Conservation (phyloP, 2,888 invertebrate genomes). For the Digitonthophagus gazella region DNA sequence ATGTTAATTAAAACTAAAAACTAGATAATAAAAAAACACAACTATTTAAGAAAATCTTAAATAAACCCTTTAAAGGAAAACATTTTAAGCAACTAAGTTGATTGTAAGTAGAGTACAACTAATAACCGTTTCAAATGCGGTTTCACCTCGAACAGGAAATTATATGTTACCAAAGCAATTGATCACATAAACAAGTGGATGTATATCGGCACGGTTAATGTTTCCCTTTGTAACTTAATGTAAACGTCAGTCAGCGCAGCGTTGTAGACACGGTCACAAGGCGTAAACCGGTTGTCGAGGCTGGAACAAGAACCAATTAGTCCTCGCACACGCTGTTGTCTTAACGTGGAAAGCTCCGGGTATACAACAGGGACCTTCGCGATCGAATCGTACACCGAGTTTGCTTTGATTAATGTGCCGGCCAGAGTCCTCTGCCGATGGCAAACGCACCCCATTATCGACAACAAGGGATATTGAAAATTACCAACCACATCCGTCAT, state of each 20-base stretch:
- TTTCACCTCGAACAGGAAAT: no score
- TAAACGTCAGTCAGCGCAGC: background rate
- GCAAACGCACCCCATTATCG: background rate
- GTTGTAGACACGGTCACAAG: background rate
- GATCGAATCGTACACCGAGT: background rate
- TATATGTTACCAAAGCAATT: background rate
- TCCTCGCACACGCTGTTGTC: background rate
- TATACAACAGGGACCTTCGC: no score
- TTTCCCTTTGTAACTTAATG: background rate
- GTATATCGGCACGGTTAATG: background rate
- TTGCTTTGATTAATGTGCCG: background rate
- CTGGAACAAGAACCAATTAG: background rate
- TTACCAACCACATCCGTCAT: background rate
- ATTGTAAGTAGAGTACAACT: no score
- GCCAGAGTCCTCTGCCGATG: background rate
- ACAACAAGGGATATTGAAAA: background rate
- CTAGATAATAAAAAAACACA: no score
- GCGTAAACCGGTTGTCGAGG: background rate
- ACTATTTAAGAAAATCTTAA: no score
- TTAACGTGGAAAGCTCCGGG: background rate
- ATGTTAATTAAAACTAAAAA: no score
- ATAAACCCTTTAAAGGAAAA: no score
- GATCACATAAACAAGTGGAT: background rate
- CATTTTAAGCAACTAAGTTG: no score
- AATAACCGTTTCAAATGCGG: no score